Base-by-base conservation (phyloP, 2,797 vertebrate species). In the Pipistrellus pipistrellus region DNA sequence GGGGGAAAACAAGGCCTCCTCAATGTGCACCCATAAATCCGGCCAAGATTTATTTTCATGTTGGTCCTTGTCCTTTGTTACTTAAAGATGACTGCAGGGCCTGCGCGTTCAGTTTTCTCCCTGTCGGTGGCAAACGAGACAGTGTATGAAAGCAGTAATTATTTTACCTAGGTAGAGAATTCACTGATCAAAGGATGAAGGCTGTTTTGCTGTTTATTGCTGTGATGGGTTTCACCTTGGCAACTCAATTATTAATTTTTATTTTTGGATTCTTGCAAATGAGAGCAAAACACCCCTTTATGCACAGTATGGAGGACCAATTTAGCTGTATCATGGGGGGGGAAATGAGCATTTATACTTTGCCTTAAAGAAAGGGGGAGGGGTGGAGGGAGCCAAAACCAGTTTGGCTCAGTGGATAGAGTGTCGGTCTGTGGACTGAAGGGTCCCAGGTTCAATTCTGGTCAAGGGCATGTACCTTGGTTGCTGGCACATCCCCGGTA, bases 1-100 rank as follows among this genome's bases (percentile, higher is more conserved):
- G 53, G 41, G 14, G 55, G 30, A 88, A 53, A 95, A 72, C 68
- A 10, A 15, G 44, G 75, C 95, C 82, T 64, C 87, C 44, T 97
- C 30, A 55, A 95, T 53, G 25, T 75, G 30, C 2, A 32, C 86
- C 94, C 93, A 80, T 96, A 93, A 96, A 91, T 95, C 94, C 82
- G 76, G 53, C 75, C 77, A 62, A 71, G 89, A 91, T 92, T 90
- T 93, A 87, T 91, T 96, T 97, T 95, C 91, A 86, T 97, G 97
- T 95, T 97, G 44, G 27, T 93, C 62, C 85, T 32, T 73, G 35
- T 86, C 35, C 78, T 64, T 48, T 64, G 75, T 72, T 95, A 94
- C 94, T 95, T 80, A 93, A 88, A 85, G 41, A 38, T 21, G 83
- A n/a, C 30, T 20, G 21, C 0, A 0, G 93, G 92, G 73, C 27